Evolutionary conservation across 2,888 invertebrate species (phyloP).

Genomic region (Apoderus coryli): DNA sequence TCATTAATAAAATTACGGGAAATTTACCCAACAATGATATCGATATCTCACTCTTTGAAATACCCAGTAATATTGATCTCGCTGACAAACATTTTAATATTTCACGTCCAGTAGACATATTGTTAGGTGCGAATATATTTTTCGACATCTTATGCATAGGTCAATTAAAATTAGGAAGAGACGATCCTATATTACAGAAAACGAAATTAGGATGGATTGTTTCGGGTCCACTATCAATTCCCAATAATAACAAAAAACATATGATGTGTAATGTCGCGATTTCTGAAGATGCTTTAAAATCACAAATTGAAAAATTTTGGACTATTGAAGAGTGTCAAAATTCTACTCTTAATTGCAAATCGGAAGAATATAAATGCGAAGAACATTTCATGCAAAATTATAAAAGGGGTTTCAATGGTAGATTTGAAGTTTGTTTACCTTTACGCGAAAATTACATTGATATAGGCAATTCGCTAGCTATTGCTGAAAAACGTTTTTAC

Average conservation of each 20-base stretch:
- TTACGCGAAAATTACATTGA: too few relatives aligned
- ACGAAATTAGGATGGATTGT: conserved; percentile 8
- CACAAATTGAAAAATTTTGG: conserved; percentile 7
- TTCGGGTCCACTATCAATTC: not conserved
- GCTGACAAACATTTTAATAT: too few relatives aligned
- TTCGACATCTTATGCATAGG: conserved; percentile 5
- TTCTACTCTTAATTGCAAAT: too few relatives aligned
- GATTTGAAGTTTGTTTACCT: too few relatives aligned
- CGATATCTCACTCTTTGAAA: not conserved
- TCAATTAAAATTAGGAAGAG: conserved; percentile 1
- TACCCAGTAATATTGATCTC: not conserved
- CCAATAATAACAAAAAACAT: not conserved
- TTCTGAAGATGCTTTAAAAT: conserved; percentile 3
- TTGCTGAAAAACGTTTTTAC: too few relatives aligned
- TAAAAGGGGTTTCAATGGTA: too few relatives aligned
- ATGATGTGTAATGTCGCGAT: conserved; percentile 3
- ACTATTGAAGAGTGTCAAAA: not conserved
- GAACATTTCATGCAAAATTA: not conserved
- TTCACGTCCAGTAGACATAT: too few relatives aligned
- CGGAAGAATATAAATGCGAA: conserved; percentile 1
- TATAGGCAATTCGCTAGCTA: too few relatives aligned
- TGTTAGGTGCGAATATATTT: too few relatives aligned
- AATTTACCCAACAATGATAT: not conserved
- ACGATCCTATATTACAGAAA: conserved; percentile 6
- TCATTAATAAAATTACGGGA: not conserved